phyloP scores from a whole-genome alignment of 2,888 invertebrate species.

The Diaprepes abbreviatus region DNA sequence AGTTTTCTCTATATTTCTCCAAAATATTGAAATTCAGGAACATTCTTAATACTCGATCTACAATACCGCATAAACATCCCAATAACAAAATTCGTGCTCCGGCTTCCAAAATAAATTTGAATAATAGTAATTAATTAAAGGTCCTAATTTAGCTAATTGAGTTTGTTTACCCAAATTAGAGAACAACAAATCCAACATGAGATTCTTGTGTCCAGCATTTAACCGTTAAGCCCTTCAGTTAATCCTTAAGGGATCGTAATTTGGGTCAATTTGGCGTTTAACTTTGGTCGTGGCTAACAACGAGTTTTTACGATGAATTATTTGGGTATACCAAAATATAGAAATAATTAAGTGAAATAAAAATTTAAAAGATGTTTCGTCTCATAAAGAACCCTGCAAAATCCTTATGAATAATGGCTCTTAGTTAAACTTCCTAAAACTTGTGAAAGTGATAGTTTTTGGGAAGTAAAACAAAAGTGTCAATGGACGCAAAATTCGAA shows the following conservation, averaged over 20 bases:
- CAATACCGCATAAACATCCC: background rate
- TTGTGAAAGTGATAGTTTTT: no score
- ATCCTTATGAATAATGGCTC: no score
- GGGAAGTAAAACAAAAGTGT: no score
- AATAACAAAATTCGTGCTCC: background rate
- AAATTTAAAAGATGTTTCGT: no score
- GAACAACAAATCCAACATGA: slow-evolving; percentile 11
- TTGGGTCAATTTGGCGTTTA: slow-evolving; percentile 12
- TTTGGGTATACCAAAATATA: background rate
- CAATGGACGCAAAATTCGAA: no score
- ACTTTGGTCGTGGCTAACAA: background rate
- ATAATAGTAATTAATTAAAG: slow-evolving; percentile 5
- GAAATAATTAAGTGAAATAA: no score
- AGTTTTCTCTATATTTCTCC: no score
- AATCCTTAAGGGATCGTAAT: slow-evolving; percentile 20
- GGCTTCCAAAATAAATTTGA: background rate
- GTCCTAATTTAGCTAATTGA: slow-evolving; percentile 7
- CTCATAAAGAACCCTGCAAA: no score
- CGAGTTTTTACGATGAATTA: background rate
- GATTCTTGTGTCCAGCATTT: slow-evolving; percentile 13
- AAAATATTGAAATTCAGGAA: no score
- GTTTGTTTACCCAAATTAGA: slow-evolving; percentile 19
- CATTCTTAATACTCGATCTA: no score
- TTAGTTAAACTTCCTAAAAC: no score
- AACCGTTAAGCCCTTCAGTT: slow-evolving; percentile 5